Conservation (phyloP, 2,113 vertebrate genomes). For the Actenoides hombroni region DNA sequence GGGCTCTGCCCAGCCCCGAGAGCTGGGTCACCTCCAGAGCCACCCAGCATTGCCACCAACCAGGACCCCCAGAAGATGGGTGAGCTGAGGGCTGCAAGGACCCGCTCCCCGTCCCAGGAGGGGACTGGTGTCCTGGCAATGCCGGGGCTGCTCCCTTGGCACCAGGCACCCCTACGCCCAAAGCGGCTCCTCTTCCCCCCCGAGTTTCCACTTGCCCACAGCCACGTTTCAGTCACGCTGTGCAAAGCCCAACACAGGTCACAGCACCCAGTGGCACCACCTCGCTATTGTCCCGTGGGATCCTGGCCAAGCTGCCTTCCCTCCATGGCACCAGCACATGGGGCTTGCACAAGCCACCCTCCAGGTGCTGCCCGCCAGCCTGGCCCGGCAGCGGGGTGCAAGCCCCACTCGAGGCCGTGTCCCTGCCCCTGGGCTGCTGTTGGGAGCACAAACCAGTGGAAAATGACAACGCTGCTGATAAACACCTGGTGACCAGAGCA, state of each 20-base stretch:
- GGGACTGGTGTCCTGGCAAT: not conserved
- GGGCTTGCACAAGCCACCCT: accelerated
- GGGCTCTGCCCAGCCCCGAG: not conserved
- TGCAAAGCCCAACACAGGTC: not conserved
- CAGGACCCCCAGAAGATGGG: not conserved
- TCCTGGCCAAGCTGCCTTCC: not conserved
- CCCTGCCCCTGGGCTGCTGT: not conserved
- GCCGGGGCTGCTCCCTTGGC: not conserved
- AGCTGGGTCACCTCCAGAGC: not conserved
- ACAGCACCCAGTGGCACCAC: not conserved
- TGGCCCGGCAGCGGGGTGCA: not conserved
- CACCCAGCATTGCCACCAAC: accelerated
- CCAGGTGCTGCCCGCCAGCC: not conserved
- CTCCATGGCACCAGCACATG: accelerated
- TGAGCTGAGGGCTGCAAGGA: accelerated
- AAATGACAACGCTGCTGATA: not conserved
- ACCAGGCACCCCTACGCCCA: accelerated
- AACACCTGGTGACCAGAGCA: not conserved
- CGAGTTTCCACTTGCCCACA: accelerated
- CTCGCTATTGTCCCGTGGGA: not conserved
- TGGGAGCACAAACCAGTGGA: too few relatives aligned
- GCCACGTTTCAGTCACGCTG: accelerated
- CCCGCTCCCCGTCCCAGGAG: accelerated
- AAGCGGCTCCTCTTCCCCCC: accelerated
- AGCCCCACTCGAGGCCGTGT: not conserved